Evolutionary conservation across 2,797 vertebrate genomes (phyloP).

Genomic region (Spinibarbus caldwelli): DNA sequence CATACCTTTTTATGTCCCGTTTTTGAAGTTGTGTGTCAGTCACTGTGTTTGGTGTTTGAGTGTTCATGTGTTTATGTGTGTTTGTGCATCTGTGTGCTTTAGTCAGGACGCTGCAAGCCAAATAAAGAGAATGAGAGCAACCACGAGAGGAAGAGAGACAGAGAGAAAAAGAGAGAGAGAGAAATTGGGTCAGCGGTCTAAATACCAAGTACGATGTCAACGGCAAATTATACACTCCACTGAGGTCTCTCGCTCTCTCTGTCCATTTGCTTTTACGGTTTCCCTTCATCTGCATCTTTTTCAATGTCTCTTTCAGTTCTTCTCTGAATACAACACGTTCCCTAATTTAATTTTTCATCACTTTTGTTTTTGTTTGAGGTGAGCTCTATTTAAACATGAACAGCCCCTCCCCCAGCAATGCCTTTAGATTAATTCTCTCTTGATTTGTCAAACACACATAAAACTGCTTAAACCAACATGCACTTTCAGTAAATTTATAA

Average conservation of each 20-base stretch:
- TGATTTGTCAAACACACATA: background rate
- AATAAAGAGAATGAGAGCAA: slow-evolving; percentile 55
- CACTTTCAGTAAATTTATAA: background rate
- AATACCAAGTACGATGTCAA: slow-evolving; percentile 76
- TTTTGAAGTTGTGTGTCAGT: slow-evolving; percentile 36
- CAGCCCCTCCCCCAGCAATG: slow-evolving; percentile 9
- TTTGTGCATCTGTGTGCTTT: slow-evolving; percentile 56
- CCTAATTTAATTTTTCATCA: background rate
- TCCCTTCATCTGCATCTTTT: slow-evolving; percentile 29
- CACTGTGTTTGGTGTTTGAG: slow-evolving; percentile 18
- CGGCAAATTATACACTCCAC: slow-evolving; percentile 71
- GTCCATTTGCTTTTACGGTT: slow-evolving; percentile 24
- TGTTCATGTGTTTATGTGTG: slow-evolving; percentile 42
- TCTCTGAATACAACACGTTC: background rate
- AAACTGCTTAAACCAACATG: background rate
- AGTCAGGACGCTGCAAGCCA: slow-evolving; percentile 75
- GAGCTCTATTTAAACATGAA: slow-evolving; percentile 9
- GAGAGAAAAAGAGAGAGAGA: slow-evolving; percentile 63
- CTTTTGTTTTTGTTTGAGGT: slow-evolving; percentile 16
- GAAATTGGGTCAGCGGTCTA: slow-evolving; percentile 82
- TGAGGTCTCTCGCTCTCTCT: slow-evolving; percentile 53
- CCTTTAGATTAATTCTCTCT: background rate
- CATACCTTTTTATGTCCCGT: slow-evolving; percentile 16
- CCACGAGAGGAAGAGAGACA: slow-evolving; percentile 52
- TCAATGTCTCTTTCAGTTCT: background rate